phyloP scores from a whole-genome alignment of 2,113 vertebrate species.

The Melanostigma gelatinosum region DNA sequence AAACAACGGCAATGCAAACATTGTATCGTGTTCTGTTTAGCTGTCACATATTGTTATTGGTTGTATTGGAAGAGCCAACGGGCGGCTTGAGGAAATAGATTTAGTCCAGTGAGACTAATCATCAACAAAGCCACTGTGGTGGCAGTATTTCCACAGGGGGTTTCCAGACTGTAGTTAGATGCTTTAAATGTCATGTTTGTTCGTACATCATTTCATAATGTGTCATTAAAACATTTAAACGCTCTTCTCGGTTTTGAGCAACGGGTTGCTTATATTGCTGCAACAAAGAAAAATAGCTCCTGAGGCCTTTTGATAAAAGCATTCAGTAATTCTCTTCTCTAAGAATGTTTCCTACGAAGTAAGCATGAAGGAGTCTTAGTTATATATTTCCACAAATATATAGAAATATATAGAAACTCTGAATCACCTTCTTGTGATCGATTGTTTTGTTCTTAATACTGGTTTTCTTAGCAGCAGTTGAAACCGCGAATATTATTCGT shows the following conservation, averaged over 20 bases:
- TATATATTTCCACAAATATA: background rate
- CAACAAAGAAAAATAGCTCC: conserved; percentile 3
- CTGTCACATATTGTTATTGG: conserved; percentile 45
- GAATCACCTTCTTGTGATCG: background rate
- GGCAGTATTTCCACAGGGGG: conserved; percentile 48
- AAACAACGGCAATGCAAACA: conserved; percentile 73
- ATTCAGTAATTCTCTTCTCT: background rate
- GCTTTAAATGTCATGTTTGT: conserved; percentile 8
- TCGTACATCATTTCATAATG: background rate
- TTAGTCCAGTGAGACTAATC: conserved; percentile 24
- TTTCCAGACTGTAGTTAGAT: conserved; percentile 4
- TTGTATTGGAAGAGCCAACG: background rate
- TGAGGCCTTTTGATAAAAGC: background rate
- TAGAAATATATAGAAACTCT: no score
- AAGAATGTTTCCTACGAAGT: background rate
- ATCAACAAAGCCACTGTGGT: conserved; percentile 43
- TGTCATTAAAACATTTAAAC: background rate
- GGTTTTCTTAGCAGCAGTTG: background rate
- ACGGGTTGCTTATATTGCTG: background rate
- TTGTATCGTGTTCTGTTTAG: conserved; percentile 25
- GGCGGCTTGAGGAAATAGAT: conserved; percentile 1
- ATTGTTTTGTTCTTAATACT: background rate
- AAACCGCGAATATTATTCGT: no score
- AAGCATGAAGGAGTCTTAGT: background rate
- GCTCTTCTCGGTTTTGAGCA: background rate